These are phyloP conservation scores for Neocrepidodera transversa DNA, from an alignment of 2,888 invertebrate species.

Conservation along the genomic window DNA sequence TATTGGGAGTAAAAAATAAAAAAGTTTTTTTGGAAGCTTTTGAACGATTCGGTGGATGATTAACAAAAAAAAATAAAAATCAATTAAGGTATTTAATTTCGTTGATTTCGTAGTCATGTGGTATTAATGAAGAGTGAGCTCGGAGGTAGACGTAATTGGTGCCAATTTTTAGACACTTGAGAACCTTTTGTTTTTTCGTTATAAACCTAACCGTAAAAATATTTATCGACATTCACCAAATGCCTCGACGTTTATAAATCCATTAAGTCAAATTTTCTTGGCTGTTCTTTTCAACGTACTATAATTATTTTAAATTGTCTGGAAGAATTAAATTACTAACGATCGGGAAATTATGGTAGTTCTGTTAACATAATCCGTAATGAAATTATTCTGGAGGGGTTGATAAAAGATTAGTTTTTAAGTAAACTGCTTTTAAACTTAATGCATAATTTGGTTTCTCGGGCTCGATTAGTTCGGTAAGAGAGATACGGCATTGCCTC, in stretches of 20 bases:
- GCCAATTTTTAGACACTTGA: slow-evolving; percentile 31
- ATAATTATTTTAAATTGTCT: slow-evolving; percentile 30
- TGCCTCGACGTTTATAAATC: slow-evolving; percentile 34
- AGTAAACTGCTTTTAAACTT: slow-evolving; percentile 15
- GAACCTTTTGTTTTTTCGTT: slow-evolving; percentile 24
- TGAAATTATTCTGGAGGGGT: slow-evolving; percentile 23
- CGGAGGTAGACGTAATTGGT: slow-evolving; percentile 20
- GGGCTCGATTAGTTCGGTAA: background rate
- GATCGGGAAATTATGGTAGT: slow-evolving; percentile 27
- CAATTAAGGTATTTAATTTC: background rate
- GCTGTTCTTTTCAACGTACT: slow-evolving; percentile 12
- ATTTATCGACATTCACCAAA: slow-evolving; percentile 33
- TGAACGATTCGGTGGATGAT: too few species aligned
- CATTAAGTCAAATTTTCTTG: slow-evolving; percentile 27
- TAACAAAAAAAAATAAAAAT: background rate
- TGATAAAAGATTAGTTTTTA: slow-evolving; percentile 20
- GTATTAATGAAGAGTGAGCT: too few species aligned
- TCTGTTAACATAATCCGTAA: slow-evolving; percentile 24
- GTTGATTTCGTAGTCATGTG: background rate
- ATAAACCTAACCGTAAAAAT: slow-evolving; percentile 16
- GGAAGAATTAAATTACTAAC: slow-evolving; percentile 26
- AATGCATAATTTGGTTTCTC: slow-evolving; percentile 10
- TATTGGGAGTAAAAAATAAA: too few species aligned
- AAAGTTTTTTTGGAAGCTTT: too few species aligned
- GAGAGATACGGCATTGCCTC: background rate